These are phyloP conservation scores for Melanostoma mellinum DNA, from an alignment of 2,888 invertebrate species.

Conservation along the genomic window DNA sequence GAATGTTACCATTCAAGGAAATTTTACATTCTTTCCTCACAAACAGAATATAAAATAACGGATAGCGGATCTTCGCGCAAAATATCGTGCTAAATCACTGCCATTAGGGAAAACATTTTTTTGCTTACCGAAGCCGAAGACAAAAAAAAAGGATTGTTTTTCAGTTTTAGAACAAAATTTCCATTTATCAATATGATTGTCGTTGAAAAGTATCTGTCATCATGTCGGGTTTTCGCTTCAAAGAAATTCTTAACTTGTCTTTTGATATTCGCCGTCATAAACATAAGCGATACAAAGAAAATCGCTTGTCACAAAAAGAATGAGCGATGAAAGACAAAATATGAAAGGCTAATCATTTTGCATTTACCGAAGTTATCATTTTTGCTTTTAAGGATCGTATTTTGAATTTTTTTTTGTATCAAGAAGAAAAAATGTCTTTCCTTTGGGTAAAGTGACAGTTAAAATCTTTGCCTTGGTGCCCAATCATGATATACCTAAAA, in stretches of 20 bases:
- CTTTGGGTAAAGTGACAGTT: slow-evolving; percentile 2
- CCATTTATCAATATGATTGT: slow-evolving; percentile 72
- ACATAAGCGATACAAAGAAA: slow-evolving; percentile 30
- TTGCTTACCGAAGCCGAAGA: neutral
- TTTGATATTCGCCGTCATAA: slow-evolving; percentile 38
- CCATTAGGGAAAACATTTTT: slow-evolving; percentile 27
- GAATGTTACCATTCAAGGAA: no score
- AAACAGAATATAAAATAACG: no score
- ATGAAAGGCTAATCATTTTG: slow-evolving; percentile 49
- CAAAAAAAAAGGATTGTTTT: slow-evolving; percentile 49
- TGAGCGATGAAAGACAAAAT: slow-evolving; percentile 43
- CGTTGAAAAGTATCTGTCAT: slow-evolving; percentile 71
- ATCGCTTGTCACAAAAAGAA: slow-evolving; percentile 46
- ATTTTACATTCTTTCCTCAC: no score
- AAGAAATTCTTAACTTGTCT: slow-evolving; percentile 14
- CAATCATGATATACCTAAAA: no score
- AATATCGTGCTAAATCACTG: slow-evolving; percentile 15
- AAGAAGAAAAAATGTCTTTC: slow-evolving; percentile 12
- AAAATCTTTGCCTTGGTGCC: slow-evolving; percentile 7
- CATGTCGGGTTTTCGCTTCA: slow-evolving; percentile 49
- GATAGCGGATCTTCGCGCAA: neutral
- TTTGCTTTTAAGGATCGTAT: neutral
- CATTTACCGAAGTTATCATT: slow-evolving; percentile 30
- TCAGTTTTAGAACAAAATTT: slow-evolving; percentile 53
- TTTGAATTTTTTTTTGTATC: neutral